Percentiles rank a stretch among this genome's conserved stretches.
Conservation (phyloP, 2,113 vertebrate species). For the Mus spicilegus region DNA sequence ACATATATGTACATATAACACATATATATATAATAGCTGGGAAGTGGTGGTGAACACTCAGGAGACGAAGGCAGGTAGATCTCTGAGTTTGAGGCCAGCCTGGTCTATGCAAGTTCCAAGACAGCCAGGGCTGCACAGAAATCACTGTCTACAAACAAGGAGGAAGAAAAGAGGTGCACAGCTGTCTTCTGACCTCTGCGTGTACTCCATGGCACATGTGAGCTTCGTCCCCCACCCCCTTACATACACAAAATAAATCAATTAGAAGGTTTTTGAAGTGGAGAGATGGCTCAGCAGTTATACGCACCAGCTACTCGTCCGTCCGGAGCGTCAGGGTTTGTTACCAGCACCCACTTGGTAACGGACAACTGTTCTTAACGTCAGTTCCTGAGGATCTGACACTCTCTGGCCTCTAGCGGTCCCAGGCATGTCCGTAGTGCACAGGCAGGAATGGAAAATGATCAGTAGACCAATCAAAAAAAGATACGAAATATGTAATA, state of each 20-base stretch:
- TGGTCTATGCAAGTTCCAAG: neutral
- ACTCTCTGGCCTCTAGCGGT: neutral
- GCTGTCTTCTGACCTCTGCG: neutral
- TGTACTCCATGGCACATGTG: too few relatives aligned
- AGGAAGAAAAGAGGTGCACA: neutral
- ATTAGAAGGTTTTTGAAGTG: neutral
- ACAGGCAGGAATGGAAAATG: neutral
- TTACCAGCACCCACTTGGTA: neutral
- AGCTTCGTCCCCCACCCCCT: too few relatives aligned
- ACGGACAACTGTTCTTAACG: neutral
- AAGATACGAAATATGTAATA: neutral
- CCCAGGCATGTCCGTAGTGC: neutral
- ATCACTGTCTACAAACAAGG: neutral
- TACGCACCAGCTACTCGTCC: neutral
- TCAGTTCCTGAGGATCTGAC: neutral
- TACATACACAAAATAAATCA: too few relatives aligned
- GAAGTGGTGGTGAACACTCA: neutral
- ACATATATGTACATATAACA: too few relatives aligned
- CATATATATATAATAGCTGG: neutral
- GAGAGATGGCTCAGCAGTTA: neutral
- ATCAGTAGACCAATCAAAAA: slow-evolving; percentile 17
- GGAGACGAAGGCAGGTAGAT: neutral
- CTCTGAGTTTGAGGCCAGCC: neutral
- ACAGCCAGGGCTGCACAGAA: neutral
- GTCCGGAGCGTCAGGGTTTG: neutral